Conservation (phyloP, 2,797 vertebrate species). For the Girardinus metallicus region DNA sequence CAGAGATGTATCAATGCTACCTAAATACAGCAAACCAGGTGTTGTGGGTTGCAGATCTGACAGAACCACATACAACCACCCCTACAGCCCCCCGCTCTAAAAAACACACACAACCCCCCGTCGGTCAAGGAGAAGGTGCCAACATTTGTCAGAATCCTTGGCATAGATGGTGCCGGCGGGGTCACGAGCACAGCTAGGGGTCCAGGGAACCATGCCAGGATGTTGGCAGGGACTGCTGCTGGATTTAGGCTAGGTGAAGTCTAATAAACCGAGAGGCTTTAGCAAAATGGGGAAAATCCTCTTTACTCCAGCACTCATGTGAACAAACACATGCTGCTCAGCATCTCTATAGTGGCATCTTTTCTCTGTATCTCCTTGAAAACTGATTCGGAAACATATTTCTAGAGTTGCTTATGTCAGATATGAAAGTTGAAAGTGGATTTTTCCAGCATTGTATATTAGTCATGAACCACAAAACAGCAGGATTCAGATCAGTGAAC, state of each 20-base stretch:
- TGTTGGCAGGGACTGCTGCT: constrained; percentile 64
- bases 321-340: constrained; percentile 1
- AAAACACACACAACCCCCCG: constrained; percentile 47
- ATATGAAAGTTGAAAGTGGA: not conserved
- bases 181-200: constrained; percentile 77
- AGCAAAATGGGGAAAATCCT: constrained; percentile 31
- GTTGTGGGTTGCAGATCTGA: constrained; percentile 60
- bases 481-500: not conserved
- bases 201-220: constrained; percentile 68
- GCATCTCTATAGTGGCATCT: not conserved
- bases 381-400: not conserved
- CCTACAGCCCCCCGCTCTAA: not conserved
- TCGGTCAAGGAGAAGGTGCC: constrained; percentile 79
- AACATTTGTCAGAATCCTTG: constrained; percentile 82
- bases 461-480: not conserved
- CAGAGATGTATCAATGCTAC: constrained; percentile 65
- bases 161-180: constrained; percentile 71
- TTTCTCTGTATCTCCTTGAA: not conserved
- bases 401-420: not conserved
- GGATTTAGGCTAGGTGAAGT: constrained; percentile 63
- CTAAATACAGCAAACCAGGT: constrained; percentile 78
- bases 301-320: constrained; percentile 18
- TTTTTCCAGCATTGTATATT: not conserved
- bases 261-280: constrained; percentile 53
- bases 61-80: constrained; percentile 27